Conservation (phyloP, 1,140 invertebrate genomes). For the Centruroides vittatus region DNA sequence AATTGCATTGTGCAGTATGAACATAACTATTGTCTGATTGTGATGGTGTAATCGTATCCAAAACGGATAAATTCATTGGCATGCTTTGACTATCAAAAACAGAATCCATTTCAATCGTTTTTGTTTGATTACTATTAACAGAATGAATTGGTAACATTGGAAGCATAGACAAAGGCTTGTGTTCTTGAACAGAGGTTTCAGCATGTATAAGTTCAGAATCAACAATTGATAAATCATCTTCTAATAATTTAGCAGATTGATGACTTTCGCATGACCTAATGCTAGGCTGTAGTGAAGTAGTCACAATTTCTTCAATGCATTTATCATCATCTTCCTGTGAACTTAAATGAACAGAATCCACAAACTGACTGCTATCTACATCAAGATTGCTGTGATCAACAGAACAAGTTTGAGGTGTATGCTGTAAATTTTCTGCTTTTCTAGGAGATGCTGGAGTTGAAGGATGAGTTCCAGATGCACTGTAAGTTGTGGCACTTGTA, state of each 20-base stretch:
- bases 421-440: slow-evolving; percentile 12
- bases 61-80: too few relatives aligned
- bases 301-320: neutral
- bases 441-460: slow-evolving; percentile 12
- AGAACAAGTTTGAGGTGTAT: slow-evolving; percentile 6
- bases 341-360: neutral
- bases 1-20: too few relatives aligned
- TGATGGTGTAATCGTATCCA: too few relatives aligned
- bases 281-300: neutral
- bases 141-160: slow-evolving; percentile 8
- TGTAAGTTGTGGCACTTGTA: slow-evolving; percentile 12
- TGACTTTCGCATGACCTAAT: neutral
- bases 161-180: slow-evolving; percentile 3
- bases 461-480: slow-evolving; percentile 10
- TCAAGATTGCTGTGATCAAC: slow-evolving; percentile 8
- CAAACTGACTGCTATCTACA: slow-evolving; percentile 4
- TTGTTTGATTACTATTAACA: slow-evolving; percentile 8
- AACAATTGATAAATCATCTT: neutral
- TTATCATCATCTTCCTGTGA: slow-evolving; percentile 1
- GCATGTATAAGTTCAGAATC: neutral
- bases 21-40: too few relatives aligned
- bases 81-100: too few relatives aligned
- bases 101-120: too few relatives aligned
- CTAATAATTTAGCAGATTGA: slow-evolving; percentile 4
- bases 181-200: neutral